phyloP scores from a whole-genome alignment of 2,113 vertebrate genomes.

The Cyprinodon tularosa region DNA sequence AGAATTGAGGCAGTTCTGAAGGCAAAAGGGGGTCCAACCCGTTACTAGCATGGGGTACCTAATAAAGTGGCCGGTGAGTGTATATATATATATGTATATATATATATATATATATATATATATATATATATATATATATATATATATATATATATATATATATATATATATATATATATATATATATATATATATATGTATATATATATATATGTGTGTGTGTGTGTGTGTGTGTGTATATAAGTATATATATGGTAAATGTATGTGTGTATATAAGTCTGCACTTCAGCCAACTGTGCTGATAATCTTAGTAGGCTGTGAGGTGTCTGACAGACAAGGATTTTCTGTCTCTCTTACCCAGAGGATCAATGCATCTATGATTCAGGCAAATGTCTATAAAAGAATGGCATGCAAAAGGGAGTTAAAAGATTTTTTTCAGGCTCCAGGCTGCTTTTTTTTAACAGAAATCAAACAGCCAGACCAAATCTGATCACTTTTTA shows the following conservation, averaged over 20 bases:
- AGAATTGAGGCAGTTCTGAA: too few relatives aligned
- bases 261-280: background rate
- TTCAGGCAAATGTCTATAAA: slow-evolving; percentile 4
- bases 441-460: background rate
- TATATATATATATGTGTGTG: too few relatives aligned
- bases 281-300: slow-evolving; percentile 15
- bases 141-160: background rate
- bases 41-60: too few relatives aligned
- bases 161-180: too few relatives aligned
- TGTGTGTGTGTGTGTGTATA: too few relatives aligned
- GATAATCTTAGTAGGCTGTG: slow-evolving; percentile 26
- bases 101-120: slow-evolving; percentile 32
- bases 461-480: slow-evolving; percentile 19
- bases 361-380: background rate
- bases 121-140: slow-evolving; percentile 13
- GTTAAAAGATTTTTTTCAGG: background rate
- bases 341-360: background rate
- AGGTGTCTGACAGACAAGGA: slow-evolving; percentile 23
- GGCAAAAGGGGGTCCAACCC: too few relatives aligned
- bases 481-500: slow-evolving; percentile 15
- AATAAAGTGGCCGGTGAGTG: too few relatives aligned
- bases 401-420: slow-evolving; percentile 2
- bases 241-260: too few relatives aligned
- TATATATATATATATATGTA: too few relatives aligned
- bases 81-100: background rate